phyloP scores from a whole-genome alignment of 2,888 invertebrate species.

The Schizotus pectinicornis region DNA sequence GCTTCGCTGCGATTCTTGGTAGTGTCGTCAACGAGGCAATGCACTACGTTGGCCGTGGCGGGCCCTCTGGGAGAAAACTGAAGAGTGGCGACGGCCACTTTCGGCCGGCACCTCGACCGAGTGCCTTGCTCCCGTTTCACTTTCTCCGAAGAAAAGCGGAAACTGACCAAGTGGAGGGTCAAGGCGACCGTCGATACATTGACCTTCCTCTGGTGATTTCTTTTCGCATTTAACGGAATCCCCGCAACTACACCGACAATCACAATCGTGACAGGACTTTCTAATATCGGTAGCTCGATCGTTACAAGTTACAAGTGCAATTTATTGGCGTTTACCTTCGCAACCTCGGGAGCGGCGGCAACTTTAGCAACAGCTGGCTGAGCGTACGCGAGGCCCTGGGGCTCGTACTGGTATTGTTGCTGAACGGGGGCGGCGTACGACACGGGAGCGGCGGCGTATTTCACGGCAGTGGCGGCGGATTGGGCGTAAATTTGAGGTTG shows the following conservation, averaged over 20 bases:
- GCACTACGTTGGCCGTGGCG: slow-evolving; percentile 2
- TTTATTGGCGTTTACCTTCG: slow-evolving; percentile 24
- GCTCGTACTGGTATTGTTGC: slow-evolving; percentile 36
- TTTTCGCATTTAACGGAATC: neutral
- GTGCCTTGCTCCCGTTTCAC: slow-evolving; percentile 1
- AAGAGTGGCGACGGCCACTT: slow-evolving; percentile 10
- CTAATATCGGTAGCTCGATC: slow-evolving; percentile 4
- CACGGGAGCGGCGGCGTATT: slow-evolving; percentile 23
- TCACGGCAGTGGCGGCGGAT: slow-evolving; percentile 22
- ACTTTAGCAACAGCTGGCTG: slow-evolving; percentile 24
- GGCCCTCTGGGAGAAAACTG: slow-evolving; percentile 10
- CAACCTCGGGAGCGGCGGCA: slow-evolving; percentile 28
- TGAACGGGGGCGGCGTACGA: slow-evolving; percentile 32
- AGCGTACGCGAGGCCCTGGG: slow-evolving; percentile 35
- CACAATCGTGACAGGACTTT: slow-evolving; percentile 8
- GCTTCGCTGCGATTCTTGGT: too few relatives aligned
- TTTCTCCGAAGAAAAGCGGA: slow-evolving; percentile 10
- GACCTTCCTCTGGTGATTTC: slow-evolving; percentile 12
- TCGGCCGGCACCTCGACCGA: neutral
- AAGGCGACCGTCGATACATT: slow-evolving; percentile 21
- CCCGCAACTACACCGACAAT: neutral
- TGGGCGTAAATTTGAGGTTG: slow-evolving; percentile 29
- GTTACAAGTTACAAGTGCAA: slow-evolving; percentile 1
- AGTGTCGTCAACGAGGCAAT: too few relatives aligned
- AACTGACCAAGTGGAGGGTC: slow-evolving; percentile 9